Conservation (phyloP, 2,888 invertebrate species). For the Zhuqinia jingwanae region DNA sequence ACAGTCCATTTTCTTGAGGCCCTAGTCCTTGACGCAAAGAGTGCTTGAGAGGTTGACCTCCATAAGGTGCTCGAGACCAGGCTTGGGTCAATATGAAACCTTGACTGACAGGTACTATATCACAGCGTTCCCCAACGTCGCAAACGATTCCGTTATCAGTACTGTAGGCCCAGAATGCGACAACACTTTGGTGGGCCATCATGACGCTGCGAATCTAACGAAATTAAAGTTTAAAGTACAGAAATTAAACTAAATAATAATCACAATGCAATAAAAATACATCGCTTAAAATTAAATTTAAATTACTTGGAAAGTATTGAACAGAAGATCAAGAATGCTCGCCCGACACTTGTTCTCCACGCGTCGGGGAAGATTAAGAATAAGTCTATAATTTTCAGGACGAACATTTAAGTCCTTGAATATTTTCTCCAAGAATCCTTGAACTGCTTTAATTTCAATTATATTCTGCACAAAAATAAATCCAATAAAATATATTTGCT, state of each 20-base stretch:
- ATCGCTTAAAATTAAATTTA: not conserved
- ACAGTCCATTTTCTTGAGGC: slow-evolving; percentile 79
- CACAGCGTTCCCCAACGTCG: slow-evolving; percentile 83
- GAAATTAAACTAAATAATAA: not conserved
- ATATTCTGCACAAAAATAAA: slow-evolving; percentile 80
- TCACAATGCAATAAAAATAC: not conserved
- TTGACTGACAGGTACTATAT: slow-evolving; percentile 79
- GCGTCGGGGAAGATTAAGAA: slow-evolving; percentile 82
- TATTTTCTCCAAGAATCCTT: slow-evolving; percentile 82
- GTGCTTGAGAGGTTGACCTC: slow-evolving; percentile 78
- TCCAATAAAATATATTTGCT: not conserved
- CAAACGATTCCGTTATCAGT: slow-evolving; percentile 84
- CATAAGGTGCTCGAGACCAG: slow-evolving; percentile 76
- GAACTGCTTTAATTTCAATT: slow-evolving; percentile 81
- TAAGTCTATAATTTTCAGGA: slow-evolving; percentile 81
- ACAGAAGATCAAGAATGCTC: slow-evolving; percentile 81
- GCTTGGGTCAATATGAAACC: slow-evolving; percentile 78
- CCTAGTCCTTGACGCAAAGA: slow-evolving; percentile 79
- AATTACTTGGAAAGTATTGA: slow-evolving; percentile 81
- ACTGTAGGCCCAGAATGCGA: slow-evolving; percentile 84
- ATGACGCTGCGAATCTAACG: slow-evolving; percentile 77
- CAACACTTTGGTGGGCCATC: slow-evolving; percentile 82
- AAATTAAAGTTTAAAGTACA: not conserved
- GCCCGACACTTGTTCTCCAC: slow-evolving; percentile 81
- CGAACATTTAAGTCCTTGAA: slow-evolving; percentile 82